Evolutionary conservation across 2,797 vertebrate species (phyloP).

Genomic region (Gymnopithys bicolor): DNA sequence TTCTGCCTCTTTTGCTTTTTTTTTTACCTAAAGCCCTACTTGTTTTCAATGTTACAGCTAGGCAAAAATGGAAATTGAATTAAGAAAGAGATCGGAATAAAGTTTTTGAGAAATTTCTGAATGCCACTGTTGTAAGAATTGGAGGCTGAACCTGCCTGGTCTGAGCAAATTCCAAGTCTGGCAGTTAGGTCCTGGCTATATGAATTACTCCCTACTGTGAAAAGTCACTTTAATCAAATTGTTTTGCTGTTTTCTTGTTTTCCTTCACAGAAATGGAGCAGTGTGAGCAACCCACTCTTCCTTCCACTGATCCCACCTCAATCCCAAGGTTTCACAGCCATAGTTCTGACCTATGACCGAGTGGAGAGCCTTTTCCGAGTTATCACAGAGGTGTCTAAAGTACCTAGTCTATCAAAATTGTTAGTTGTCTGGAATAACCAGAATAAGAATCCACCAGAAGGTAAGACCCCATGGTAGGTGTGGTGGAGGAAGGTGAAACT

Average conservation of each 20-base stretch:
- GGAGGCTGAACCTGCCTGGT: neutral
- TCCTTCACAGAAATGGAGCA: constrained; percentile 89
- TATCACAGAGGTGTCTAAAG: constrained; percentile 97
- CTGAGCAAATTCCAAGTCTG: neutral
- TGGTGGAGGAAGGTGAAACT: neutral
- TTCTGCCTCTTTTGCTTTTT: neutral
- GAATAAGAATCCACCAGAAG: constrained; percentile 96
- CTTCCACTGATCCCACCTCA: constrained; percentile 95
- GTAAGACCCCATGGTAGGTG: constrained; percentile 69
- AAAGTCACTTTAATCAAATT: neutral
- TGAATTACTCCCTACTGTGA: neutral
- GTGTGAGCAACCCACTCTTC: constrained; percentile 97
- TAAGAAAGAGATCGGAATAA: neutral
- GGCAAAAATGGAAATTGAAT: neutral
- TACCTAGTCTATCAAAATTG: constrained; percentile 95
- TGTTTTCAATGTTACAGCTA: neutral
- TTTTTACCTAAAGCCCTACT: neutral
- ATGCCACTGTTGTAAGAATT: neutral
- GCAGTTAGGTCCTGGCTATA: neutral
- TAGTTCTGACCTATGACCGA: constrained; percentile 95
- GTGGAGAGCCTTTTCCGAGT: constrained; percentile 98
- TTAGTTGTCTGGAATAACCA: constrained; percentile 98
- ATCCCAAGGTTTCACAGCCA: constrained; percentile 95
- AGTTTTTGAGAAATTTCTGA: neutral
- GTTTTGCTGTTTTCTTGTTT: neutral